phyloP scores from a whole-genome alignment of 2,888 invertebrate genomes.

The Hydropsyche betteni region DNA sequence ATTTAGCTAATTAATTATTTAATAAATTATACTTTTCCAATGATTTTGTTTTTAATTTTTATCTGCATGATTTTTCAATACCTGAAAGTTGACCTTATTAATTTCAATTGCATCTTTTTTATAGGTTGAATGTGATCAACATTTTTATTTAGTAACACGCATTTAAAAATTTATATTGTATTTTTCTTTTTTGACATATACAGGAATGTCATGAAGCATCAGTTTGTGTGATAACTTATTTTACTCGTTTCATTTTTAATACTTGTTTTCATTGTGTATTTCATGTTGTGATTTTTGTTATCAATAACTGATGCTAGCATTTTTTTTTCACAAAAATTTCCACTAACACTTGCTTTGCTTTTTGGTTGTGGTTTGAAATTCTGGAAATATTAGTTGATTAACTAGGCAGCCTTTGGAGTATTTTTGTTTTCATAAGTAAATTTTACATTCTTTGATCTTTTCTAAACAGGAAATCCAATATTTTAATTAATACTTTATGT shows the following conservation, averaged over 20 bases:
- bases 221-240: slow-evolving; percentile 4
- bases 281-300: not conserved
- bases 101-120: slow-evolving; percentile 40
- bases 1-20: slow-evolving; percentile 53
- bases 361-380: no score
- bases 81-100: no score
- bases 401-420: no score
- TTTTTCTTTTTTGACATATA: slow-evolving; percentile 34
- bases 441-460: no score
- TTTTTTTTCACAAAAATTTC: no score
- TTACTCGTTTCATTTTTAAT: no score
- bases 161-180: not conserved
- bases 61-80: slow-evolving; percentile 38
- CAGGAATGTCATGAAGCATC: not conserved
- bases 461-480: no score
- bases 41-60: slow-evolving; percentile 49
- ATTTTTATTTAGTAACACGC: slow-evolving; percentile 36
- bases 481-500: slow-evolving; percentile 34
- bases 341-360: no score
- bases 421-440: no score
- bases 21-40: slow-evolving; percentile 54
- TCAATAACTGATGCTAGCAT: not conserved
- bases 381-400: no score
- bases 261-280: not conserved
- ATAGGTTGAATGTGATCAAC: slow-evolving; percentile 39